Percentiles rank a stretch among this genome's conserved stretches.
phyloP scores from a whole-genome alignment of 2,888 invertebrate species.

The Leistus spinibarbis region DNA sequence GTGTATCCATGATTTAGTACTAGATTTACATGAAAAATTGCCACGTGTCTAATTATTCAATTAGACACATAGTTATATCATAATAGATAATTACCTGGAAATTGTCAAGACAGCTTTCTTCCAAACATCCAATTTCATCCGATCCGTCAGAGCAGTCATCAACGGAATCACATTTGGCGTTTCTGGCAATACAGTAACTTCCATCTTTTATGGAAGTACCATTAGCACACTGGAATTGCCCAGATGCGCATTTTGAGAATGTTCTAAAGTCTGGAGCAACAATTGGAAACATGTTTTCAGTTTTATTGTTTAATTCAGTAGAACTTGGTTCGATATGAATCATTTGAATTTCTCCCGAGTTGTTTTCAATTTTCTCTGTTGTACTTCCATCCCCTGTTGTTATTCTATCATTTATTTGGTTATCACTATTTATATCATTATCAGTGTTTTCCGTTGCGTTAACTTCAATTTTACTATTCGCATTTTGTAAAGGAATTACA shows the following conservation, averaged over 20 bases:
- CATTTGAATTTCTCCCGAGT: background rate
- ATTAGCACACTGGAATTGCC: constrained; percentile 65
- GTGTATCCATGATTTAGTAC: no score
- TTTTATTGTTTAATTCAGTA: background rate
- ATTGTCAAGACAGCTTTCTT: constrained; percentile 64
- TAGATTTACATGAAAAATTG: no score
- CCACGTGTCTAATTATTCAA: no score
- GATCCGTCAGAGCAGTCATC: constrained; percentile 68
- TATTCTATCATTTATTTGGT: constrained; percentile 46
- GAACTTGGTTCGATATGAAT: background rate
- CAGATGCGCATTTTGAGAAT: constrained; percentile 62
- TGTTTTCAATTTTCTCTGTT: background rate
- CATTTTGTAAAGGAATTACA: constrained; percentile 46
- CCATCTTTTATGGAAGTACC: constrained; percentile 64
- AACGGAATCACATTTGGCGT: constrained; percentile 63
- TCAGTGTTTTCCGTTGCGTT: constrained; percentile 27
- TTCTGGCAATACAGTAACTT: constrained; percentile 61
- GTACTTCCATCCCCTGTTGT: constrained; percentile 1
- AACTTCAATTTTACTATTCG: constrained; percentile 42
- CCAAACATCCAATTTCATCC: constrained; percentile 64
- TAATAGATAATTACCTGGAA: constrained; percentile 56
- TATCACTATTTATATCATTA: constrained; percentile 47
- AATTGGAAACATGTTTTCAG: background rate
- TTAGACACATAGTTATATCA: no score
- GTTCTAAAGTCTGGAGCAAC: background rate